These are phyloP conservation scores for Trachelus stipa DNA, from an alignment of 2,888 invertebrate genomes.

Conservation along the genomic window DNA sequence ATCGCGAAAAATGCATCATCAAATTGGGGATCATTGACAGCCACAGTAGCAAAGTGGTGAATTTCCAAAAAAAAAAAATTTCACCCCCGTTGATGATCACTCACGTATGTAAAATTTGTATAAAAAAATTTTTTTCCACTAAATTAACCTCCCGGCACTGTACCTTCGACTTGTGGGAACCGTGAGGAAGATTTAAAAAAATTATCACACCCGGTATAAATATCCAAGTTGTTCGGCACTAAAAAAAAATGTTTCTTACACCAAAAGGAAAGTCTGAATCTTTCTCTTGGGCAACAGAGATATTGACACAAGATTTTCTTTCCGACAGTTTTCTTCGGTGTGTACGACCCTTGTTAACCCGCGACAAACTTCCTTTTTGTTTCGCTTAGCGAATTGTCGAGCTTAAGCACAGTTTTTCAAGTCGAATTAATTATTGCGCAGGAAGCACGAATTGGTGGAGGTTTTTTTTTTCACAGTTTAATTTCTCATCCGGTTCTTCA, in stretches of 20 bases:
- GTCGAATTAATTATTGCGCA: not conserved
- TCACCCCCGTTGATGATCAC: not conserved
- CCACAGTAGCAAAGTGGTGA: not conserved
- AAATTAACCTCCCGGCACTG: no score
- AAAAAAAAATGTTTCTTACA: no score
- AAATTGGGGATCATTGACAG: not conserved
- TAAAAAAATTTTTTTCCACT: not conserved
- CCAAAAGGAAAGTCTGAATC: no score
- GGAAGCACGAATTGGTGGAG: not conserved
- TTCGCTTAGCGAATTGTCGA: no score
- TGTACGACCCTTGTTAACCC: not conserved
- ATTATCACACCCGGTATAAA: no score
- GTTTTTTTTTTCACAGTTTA: not conserved
- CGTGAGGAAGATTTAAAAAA: no score
- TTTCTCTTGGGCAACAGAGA: not conserved
- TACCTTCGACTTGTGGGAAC: no score
- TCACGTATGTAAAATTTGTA: not conserved
- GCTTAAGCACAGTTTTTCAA: not conserved
- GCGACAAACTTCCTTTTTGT: not conserved
- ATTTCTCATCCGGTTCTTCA: not conserved
- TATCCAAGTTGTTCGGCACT: no score
- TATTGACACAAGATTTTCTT: not conserved
- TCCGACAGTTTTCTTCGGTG: not conserved
- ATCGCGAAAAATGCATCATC: not conserved
- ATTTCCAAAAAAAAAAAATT: not conserved